Evolutionary conservation across 1,140 invertebrate species (phyloP), one percentile per base, ranked within the genome.

Genomic region (Oryzaephilus surinamensis): DNA sequence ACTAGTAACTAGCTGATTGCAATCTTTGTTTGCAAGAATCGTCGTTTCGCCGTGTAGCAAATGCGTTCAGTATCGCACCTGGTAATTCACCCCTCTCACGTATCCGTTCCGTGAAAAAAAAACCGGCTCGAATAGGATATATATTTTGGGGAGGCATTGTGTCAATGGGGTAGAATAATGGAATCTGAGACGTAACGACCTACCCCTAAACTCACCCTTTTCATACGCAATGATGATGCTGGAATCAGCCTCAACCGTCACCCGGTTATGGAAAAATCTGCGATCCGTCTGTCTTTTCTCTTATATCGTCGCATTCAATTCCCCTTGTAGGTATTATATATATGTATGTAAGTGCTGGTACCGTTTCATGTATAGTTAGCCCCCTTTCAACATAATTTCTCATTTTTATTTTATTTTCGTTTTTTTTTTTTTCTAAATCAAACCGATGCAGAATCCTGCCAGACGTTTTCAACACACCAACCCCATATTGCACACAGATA

Each of bases 161-260:
- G 47, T 54, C 46, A 52, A 51, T 47, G 44, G 50, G 38, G 47
- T 52, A 43, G 50, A 51, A 54, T 54, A 54, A 54, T 54, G 52
- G 52, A 54, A 54, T 54, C 52, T 54, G 52, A 54, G 52, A 54
- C 50, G 46, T 45, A 41, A 43, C 41, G 41, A 36, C 38, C 50
- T 54, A 54, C 52, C 52, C 52, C 52, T 52, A 54, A 24, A 51
- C 50, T 45, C 45, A 54, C 52, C 52, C 52, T 54, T 54, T 54
- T 54, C 45, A 46, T 49, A 49, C 33, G 47, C 44, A n/a, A n/a
- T n/a, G 46, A 49, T 52, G 52, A 54, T 54, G 52, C 50, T 50
- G 50, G 46, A 48, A 51, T 44, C 45, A 43, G 33, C 13, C 43
- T 8, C 12, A 28, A 38, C 36, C 36, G 36, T 38, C 29, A 44